These are phyloP conservation scores for Dermatophagoides farinae DNA, from an alignment of 1,140 invertebrate genomes.

Conservation along the genomic window DNA sequence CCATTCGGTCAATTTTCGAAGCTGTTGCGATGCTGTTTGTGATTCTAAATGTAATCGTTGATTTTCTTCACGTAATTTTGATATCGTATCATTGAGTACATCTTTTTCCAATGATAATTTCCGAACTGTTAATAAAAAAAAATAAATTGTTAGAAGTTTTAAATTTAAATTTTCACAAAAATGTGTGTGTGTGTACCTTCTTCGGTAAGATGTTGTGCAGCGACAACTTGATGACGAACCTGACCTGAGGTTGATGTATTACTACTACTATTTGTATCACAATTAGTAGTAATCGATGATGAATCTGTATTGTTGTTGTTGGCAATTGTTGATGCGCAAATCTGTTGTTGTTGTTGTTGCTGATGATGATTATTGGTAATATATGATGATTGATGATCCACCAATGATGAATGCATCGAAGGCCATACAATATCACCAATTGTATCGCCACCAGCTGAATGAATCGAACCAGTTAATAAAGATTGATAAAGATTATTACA, in stretches of 20 bases:
- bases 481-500: too few relatives aligned
- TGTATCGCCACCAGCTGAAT: background rate
- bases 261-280: background rate
- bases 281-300: background rate
- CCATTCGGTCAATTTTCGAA: slow-evolving; percentile 77
- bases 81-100: slow-evolving; percentile 31
- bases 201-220: background rate
- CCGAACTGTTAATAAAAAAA: slow-evolving; percentile 1
- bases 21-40: slow-evolving; percentile 62
- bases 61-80: slow-evolving; percentile 59
- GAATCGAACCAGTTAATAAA: background rate
- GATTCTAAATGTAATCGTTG: slow-evolving; percentile 64
- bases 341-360: background rate
- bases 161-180: background rate
- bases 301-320: background rate
- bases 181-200: background rate
- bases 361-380: background rate
- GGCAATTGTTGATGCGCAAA: background rate
- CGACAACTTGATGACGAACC: background rate
- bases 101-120: slow-evolving; percentile 20
- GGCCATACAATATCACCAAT: slow-evolving; percentile 5
- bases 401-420: background rate
- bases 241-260: background rate
- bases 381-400: background rate
- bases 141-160: background rate